These are phyloP conservation scores for Microplitis mediator DNA, from an alignment of 1,140 invertebrate genomes.

Conservation along the genomic window DNA sequence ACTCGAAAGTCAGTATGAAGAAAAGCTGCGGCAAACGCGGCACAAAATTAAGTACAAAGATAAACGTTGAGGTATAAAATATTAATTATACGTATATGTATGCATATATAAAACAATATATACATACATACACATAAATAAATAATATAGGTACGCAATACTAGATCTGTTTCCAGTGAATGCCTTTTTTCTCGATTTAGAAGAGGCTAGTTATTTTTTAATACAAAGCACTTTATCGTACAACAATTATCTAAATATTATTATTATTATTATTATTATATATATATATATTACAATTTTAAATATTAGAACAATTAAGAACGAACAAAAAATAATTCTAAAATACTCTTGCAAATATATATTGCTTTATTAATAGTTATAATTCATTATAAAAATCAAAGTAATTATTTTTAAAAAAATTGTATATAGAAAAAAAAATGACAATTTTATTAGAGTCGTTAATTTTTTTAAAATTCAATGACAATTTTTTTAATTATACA, in stretches of 20 bases:
- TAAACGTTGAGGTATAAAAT: conserved; percentile 53
- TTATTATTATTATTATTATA: background rate
- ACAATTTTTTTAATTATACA: no score
- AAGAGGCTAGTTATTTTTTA: conserved; percentile 59
- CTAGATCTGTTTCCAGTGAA: conserved; percentile 46
- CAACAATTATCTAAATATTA: conserved; percentile 38
- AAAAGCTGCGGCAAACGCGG: conserved; percentile 50
- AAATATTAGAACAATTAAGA: no score
- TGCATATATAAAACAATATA: no score
- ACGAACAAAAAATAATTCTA: no score
- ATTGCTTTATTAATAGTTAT: no score
- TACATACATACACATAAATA: background rate
- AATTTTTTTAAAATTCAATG: no score
- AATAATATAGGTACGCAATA: conserved; percentile 50
- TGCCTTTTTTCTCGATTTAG: conserved; percentile 42
- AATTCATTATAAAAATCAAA: no score
- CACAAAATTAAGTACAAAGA: conserved; percentile 56
- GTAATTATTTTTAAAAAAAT: no score
- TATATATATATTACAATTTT: background rate
- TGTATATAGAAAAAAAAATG: no score
- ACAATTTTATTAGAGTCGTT: no score
- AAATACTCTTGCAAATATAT: no score
- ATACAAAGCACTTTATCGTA: conserved; percentile 56
- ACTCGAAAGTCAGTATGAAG: conserved; percentile 42
- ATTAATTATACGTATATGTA: no score